Evolutionary conservation across 2,888 invertebrate species (phyloP), one percentile per base, ranked within the genome.

Genomic region (Leptarthrus brevirostris): DNA sequence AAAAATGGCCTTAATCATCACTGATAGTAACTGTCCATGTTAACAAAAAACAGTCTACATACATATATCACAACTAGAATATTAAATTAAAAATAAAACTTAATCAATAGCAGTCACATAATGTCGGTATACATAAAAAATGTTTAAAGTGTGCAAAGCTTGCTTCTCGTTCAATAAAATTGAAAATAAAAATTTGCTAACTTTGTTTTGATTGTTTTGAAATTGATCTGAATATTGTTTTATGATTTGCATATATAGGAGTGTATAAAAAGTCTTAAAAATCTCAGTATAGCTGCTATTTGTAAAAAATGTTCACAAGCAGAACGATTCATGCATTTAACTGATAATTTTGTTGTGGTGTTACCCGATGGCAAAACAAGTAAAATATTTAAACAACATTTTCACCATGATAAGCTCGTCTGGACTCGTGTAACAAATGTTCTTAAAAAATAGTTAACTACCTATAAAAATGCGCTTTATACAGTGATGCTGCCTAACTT

Each of bases 361-460:
- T 58, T 58, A 58, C 34, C 58, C 36, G 58, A 58, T 58, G 58
- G 58, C 58, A 58, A 58, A 58, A 58, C 58, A 58, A 58, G 36
- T 58, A 64, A 44, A 64, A 44, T 20, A 44, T 64, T 64, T 24
- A 64, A 64, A 64, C 24, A 64, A 44, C 64, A 44, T 20, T 40
- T 47, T 58, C n/a, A 34, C 24, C 34, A 36, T 58, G 58, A 58
- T 64, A 64, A 64, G 64, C 64, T 64, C 64, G 64, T 64, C 64
- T 64, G 64, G 64, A 64, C 64, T 64, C 40, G n/a, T 64, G 36
- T 47, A 64, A 64, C 64, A 64, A 64, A 64, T 64, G n/a, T 47
- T 24, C 64, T 64, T 64, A 64, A 64, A 64, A 64, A 64, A 64
- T 64, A 64, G 64, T 64, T 64, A 64, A 64, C 64, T 64, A 64